Conservation (phyloP, 2,113 vertebrate genomes). For the Actenoides lindsayi region DNA sequence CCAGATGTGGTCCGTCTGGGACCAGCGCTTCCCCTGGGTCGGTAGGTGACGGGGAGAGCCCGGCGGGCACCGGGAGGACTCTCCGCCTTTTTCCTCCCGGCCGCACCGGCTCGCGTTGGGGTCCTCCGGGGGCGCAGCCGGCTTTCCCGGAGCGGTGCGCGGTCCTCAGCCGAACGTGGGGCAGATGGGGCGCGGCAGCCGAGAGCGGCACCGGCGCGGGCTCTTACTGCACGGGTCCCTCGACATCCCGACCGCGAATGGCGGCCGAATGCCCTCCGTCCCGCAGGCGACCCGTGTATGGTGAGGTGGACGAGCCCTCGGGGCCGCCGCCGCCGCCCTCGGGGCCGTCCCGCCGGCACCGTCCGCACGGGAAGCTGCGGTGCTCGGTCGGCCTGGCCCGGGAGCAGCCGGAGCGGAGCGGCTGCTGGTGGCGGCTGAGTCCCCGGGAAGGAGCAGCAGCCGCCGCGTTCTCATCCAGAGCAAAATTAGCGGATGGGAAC, state of each 20-base stretch:
- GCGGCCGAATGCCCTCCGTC: not conserved
- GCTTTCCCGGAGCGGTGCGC: not conserved
- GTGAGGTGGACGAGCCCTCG: not conserved
- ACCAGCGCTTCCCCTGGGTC: conserved; percentile 78
- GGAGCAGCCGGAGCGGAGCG: not conserved
- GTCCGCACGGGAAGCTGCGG: not conserved
- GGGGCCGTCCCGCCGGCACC: not conserved
- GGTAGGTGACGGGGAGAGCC: conserved; percentile 76
- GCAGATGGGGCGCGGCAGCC: not conserved
- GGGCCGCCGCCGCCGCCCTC: not conserved
- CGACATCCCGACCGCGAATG: not conserved
- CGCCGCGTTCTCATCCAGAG: not conserved
- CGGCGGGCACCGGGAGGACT: too few species aligned
- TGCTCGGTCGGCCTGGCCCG: not conserved
- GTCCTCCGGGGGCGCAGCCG: not conserved
- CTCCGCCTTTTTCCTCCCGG: not conserved
- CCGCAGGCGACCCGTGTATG: not conserved
- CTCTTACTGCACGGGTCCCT: not conserved
- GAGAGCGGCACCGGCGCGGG: not conserved
- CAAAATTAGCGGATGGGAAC: not conserved
- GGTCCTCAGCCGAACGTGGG: not conserved
- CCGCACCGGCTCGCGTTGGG: not conserved
- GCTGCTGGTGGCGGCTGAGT: not conserved
- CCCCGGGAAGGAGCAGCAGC: not conserved
- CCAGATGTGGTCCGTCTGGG: conserved; percentile 98